Base-by-base conservation (phyloP, 2,888 invertebrate genomes). In the Ypsolopha scabrella region DNA sequence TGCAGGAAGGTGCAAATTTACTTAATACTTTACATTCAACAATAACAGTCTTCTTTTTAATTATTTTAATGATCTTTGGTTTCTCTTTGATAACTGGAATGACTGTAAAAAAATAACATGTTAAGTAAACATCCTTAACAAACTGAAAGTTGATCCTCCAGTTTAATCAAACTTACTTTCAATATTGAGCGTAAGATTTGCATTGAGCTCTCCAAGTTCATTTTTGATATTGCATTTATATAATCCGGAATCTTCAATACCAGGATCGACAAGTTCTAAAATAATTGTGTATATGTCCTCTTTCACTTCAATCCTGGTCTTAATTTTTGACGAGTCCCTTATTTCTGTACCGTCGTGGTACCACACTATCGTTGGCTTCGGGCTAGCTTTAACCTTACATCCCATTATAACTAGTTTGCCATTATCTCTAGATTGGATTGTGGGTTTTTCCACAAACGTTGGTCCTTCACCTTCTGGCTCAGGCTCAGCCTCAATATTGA, bases 161-260 rank as follows among this genome's bases (percentile, higher is more conserved):
- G 36, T 9, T 34, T 34, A 24, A n/a, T 45, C 11, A 34, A 46
- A 87, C 92, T 90, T 88, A 97, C 97, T 97, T 93, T 98, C 97
- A 86, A 99, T 97, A 85, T 99, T 98, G 65, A 99, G 91, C 61
- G 98, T 97, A 60, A 98, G 90, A 86, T 98, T 98, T 55, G 98
- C 98, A 76, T 98, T 98, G 59, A 97, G 91, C 89, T 99, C 98
- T 64, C 99, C 99, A 72, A 95, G 91, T 68, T 92, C 91, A 83
- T 98, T 99, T 80, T 97, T 97, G 67, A 98, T 96, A 70, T 97
- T 97, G 80, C 99, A 98, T 81, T 98, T 98, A 88, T 99, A 99
- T 57, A 98, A 89, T 60, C 99, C 99, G 64, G 98, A 98, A 87
- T 99, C 99, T 69, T 95, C 95, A 58, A 96, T 90, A 69, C 95